Percentiles rank a stretch among this genome's conserved stretches.
phyloP scores from a whole-genome alignment of 2,888 invertebrate genomes.

The Pseudeuparius sepicola region DNA sequence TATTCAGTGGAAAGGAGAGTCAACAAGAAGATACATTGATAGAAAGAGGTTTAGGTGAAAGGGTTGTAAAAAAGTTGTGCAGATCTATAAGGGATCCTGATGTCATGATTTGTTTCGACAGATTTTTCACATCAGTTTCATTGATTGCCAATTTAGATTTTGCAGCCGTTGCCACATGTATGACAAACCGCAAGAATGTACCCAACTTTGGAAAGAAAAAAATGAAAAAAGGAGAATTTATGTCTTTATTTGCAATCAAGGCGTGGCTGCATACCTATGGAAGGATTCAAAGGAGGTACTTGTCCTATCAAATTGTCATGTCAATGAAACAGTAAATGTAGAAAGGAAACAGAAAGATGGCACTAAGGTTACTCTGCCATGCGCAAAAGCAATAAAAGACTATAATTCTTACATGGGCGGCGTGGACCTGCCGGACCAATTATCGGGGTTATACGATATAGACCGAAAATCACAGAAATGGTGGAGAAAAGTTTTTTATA shows the following conservation, averaged over 20 bases:
- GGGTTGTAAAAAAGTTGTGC: conserved; percentile 10
- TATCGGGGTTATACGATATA: conserved; percentile 6
- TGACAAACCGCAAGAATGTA: conserved; percentile 12
- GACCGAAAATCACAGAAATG: conserved; percentile 9
- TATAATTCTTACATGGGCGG: conserved; percentile 6
- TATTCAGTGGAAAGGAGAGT: conserved; percentile 19
- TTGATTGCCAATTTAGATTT: conserved; percentile 6
- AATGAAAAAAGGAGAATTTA: conserved; percentile 4
- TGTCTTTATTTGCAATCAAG: not conserved
- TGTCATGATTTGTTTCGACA: conserved; percentile 11
- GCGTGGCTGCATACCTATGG: not conserved
- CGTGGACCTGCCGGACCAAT: conserved; percentile 6
- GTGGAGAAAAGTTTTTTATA: conserved; percentile 8
- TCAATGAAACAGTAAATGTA: not conserved
- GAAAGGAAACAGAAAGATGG: not conserved
- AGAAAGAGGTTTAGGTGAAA: conserved; percentile 9
- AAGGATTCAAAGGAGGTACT: not conserved
- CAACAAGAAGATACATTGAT: too few relatives aligned
- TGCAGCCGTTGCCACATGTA: conserved; percentile 13
- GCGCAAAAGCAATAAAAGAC: not conserved
- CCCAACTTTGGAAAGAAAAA: conserved; percentile 15
- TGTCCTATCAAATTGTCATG: conserved; percentile 1
- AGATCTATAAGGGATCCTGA: not conserved
- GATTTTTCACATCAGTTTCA: conserved; percentile 14
- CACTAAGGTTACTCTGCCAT: not conserved